Evolutionary conservation across 2,797 vertebrate species (phyloP), one percentile per base, ranked within the genome.

Genomic region (Enteromius thamalakanensis): DNA sequence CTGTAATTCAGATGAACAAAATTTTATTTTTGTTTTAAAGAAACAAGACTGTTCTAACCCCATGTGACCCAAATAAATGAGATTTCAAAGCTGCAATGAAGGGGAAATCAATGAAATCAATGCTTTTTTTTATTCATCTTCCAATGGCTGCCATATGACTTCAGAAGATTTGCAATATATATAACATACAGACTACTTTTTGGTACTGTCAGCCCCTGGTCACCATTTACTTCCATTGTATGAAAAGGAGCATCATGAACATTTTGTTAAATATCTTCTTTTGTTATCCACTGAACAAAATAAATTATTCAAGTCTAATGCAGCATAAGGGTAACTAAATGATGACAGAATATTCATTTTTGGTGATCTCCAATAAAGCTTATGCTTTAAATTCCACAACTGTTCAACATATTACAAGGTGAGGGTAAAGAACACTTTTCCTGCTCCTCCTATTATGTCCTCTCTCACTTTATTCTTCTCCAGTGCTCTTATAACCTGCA

Each of bases 401-500:
- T 42, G 6, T 40, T 58, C 3, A 0, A 42, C 14, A 58, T 37
- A 55, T 42, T 55, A 58, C 21, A 23, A 40, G n/a, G 32, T 23
- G 21, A 58, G 34, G 12, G 21, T 14, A 55, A 76, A 34, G 37
- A 23, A 49, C 29, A 23, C 40, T 0, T 34, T 34, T 37, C 45
- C 29, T 2, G 19, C 12, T 68, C 14, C 62, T 62, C 45, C 26
- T 72, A 71, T 72, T 67, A 34, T 72, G 32, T 70, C 47, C 26
- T 29, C 40, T 47, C 55, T 72, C 29, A 37, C 72, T 65, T 8
- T 40, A 40, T 67, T 40, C 55, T 78, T 8, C 81, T 76, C 67
- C 68, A 55, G 15, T 80, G 76, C 85, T 83, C 74, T 64, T 76
- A 76, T 85, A 84, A 84, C 79, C 83, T 67, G 19, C 79, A 79